Conservation (phyloP, 2,797 vertebrate genomes). For the Sebastolobus alascanus region DNA sequence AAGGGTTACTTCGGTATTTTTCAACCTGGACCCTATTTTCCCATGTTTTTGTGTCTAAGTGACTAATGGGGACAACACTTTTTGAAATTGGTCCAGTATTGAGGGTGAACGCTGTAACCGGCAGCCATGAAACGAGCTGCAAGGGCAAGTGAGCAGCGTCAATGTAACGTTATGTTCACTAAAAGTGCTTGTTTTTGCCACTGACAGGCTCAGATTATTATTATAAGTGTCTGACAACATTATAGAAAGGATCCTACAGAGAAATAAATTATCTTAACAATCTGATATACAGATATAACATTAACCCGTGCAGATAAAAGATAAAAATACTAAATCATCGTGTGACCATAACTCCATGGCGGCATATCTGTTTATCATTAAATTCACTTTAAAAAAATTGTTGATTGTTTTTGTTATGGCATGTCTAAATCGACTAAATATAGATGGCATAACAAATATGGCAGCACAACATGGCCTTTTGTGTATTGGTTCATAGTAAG, state of each 20-base stretch:
- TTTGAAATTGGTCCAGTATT: too few relatives aligned
- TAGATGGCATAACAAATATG: not conserved
- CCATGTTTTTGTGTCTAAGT: too few relatives aligned
- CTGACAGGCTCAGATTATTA: too few relatives aligned
- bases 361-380: not conserved
- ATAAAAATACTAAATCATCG: not conserved
- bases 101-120: too few relatives aligned
- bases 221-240: too few relatives aligned
- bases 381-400: not conserved
- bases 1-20: not conserved
- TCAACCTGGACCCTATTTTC: too few relatives aligned
- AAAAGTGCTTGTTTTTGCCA: too few relatives aligned
- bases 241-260: too few relatives aligned
- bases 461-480: not conserved
- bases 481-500: not conserved
- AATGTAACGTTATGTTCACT: too few relatives aligned
- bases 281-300: not conserved
- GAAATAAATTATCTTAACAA: not conserved
- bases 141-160: too few relatives aligned
- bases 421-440: not conserved
- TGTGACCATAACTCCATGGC: not conserved
- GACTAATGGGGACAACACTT: too few relatives aligned
- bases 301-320: not conserved
- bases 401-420: conserved; percentile 1
- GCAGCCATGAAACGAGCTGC: too few relatives aligned